phyloP scores from a whole-genome alignment of 2,797 vertebrate species.

The Protonibea diacanthus region DNA sequence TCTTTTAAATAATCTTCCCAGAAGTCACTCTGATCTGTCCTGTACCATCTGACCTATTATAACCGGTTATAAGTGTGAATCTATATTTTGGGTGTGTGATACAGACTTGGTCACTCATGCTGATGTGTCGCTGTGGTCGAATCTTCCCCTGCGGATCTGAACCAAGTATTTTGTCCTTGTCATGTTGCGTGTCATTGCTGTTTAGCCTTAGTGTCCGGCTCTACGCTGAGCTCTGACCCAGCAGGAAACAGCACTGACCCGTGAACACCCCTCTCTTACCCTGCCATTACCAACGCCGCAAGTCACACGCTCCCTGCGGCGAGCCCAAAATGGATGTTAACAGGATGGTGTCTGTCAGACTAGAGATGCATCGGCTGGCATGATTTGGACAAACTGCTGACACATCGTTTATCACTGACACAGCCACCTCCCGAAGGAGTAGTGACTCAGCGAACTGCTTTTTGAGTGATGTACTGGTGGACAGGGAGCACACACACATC shows the following conservation, averaged over 20 bases:
- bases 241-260: constrained; percentile 61
- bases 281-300: constrained; percentile 31
- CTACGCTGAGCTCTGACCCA: constrained; percentile 43
- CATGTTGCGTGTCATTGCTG: constrained; percentile 48
- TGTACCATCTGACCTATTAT: neutral
- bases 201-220: constrained; percentile 46
- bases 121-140: constrained; percentile 31
- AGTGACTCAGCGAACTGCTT: constrained; percentile 49
- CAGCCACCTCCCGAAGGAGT: constrained; percentile 12
- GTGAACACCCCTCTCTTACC: constrained; percentile 35
- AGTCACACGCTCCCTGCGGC: constrained; percentile 47
- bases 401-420: constrained; percentile 38
- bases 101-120: neutral
- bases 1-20: constrained; percentile 5
- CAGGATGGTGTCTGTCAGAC: constrained; percentile 48
- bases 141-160: constrained; percentile 35
- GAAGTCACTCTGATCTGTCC: neutral
- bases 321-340: constrained; percentile 11
- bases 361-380: constrained; percentile 7
- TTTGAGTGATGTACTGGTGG: constrained; percentile 20
- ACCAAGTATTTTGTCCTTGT: constrained; percentile 30
- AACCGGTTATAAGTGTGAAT: neutral
- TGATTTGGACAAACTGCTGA: constrained; percentile 51
- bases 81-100: constrained; percentile 4
- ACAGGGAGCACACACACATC: constrained; percentile 16